Evolutionary conservation across 2,113 vertebrate species (phyloP).

Genomic region (Cochlearius cochlearius): DNA sequence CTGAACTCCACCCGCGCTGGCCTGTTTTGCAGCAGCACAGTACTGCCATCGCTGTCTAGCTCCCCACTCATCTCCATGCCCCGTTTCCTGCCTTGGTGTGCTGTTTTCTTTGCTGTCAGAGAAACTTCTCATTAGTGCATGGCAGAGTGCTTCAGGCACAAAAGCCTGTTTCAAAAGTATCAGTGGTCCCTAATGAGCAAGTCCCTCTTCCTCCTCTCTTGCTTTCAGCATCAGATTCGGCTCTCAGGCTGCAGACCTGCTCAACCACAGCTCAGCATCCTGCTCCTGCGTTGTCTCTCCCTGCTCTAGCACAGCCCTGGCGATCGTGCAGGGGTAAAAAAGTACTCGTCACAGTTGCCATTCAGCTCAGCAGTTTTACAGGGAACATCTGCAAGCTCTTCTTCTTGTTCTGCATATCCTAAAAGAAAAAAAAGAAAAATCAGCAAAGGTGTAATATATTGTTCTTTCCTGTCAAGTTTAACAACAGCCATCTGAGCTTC

Average conservation of each 20-base stretch:
- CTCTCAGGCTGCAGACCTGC: neutral
- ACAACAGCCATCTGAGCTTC: neutral
- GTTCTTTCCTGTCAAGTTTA: neutral
- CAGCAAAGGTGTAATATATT: neutral
- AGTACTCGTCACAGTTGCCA: neutral
- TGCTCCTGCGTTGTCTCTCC: neutral
- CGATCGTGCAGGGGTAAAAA: neutral
- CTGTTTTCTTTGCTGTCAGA: neutral
- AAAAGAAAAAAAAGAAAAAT: neutral
- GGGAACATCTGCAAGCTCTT: neutral
- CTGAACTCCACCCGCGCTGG: neutral
- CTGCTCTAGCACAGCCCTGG: neutral
- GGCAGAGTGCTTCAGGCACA: neutral
- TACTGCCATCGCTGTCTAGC: neutral
- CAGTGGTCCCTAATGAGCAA: neutral
- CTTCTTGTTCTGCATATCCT: neutral
- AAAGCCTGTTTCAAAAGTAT: neutral
- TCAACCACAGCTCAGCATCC: neutral
- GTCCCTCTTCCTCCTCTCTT: neutral
- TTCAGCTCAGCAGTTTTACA: neutral
- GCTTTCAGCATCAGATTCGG: neutral
- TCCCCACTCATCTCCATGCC: neutral
- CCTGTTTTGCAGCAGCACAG: neutral
- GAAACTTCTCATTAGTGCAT: neutral
- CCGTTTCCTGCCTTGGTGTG: neutral